A percentile compares a stretch with the other conserved stretches of the same genome.
phyloP scores from a whole-genome alignment of 2,113 vertebrate species.

The Trachemys scripta region DNA sequence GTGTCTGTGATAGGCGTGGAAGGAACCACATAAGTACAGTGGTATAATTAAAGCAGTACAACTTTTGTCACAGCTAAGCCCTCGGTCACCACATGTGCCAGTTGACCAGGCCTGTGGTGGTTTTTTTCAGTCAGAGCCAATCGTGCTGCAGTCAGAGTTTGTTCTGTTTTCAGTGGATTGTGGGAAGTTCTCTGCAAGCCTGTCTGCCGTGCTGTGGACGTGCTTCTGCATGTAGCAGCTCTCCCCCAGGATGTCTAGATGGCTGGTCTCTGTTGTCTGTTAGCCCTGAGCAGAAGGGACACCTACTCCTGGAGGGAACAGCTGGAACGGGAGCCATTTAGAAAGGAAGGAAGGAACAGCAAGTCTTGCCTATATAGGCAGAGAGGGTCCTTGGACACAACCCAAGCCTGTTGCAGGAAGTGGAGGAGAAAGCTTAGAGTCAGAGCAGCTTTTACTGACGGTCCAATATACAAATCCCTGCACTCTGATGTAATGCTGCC shows the following conservation, averaged over 20 bases:
- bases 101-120: background rate
- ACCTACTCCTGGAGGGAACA: background rate
- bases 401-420: background rate
- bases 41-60: background rate
- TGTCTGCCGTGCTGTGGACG: background rate
- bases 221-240: background rate
- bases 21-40: background rate
- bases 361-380: background rate
- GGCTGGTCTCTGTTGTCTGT: background rate
- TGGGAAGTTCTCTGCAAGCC: background rate
- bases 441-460: background rate
- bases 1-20: background rate
- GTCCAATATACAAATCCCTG: background rate
- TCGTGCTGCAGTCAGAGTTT: background rate
- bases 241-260: background rate
- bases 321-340: background rate
- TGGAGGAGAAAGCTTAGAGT: background rate
- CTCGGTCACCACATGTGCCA: background rate
- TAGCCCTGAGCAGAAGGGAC: background rate
- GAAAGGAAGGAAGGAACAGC: background rate
- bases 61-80: no score
- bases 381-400: background rate
- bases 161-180: background rate
- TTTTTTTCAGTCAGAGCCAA: background rate
- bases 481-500: background rate